phyloP scores from a whole-genome alignment of 2,113 vertebrate species.

The Brienomyrus longianalis region DNA sequence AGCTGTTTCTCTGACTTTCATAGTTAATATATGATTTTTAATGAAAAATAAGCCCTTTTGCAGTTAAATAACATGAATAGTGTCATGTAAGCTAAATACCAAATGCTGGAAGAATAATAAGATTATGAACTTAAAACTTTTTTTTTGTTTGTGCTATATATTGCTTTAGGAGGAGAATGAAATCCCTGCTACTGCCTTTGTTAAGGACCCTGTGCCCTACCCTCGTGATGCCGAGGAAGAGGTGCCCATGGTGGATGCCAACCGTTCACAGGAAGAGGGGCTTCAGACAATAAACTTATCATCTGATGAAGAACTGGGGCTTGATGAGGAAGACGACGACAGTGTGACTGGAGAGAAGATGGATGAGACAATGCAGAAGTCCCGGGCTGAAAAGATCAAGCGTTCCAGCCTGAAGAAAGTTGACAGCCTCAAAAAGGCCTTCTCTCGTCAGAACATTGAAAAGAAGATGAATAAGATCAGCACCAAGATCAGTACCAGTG shows the following conservation, averaged over 20 bases:
- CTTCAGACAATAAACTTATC: conserved; percentile 80
- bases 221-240: conserved; percentile 67
- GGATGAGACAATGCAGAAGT: conserved; percentile 71
- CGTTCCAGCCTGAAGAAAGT: conserved; percentile 87
- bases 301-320: conserved; percentile 77
- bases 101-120: background rate
- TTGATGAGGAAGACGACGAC: conserved; percentile 61
- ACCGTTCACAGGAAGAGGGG: conserved; percentile 68
- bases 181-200: conserved; percentile 84
- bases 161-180: conserved; percentile 82
- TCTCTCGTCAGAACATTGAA: conserved; percentile 90
- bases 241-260: conserved; percentile 46
- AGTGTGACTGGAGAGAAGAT: conserved; percentile 47
- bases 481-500: conserved; percentile 69
- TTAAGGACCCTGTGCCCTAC: conserved; percentile 67
- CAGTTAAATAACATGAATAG: background rate
- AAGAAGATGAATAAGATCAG: conserved; percentile 92
- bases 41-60: background rate
- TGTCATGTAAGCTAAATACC: background rate
- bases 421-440: conserved; percentile 92
- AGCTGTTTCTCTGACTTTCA: background rate
- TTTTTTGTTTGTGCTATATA: background rate
- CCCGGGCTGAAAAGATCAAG: conserved; percentile 84
- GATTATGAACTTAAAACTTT: background rate
- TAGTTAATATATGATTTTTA: background rate